Percentiles rank a stretch among this genome's conserved stretches.
These are phyloP conservation scores for Pongo abelii DNA, from an alignment of 2,113 vertebrate species.

Conservation along the genomic window DNA sequence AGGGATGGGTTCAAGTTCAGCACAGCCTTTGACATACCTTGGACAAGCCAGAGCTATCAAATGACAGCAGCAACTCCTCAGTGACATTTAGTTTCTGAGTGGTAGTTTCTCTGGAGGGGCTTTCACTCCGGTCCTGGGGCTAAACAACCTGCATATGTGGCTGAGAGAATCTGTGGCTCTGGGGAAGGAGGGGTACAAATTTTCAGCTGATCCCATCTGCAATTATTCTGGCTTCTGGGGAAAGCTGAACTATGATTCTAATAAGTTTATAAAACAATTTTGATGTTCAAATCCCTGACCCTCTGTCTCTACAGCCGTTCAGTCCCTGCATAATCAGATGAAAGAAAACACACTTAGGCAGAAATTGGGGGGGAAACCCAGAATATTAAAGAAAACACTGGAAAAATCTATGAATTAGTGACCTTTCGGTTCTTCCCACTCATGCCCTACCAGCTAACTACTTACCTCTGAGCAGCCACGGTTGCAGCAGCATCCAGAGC, in stretches of 20 bases:
- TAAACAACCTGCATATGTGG: not conserved
- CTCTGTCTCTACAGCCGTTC: not conserved
- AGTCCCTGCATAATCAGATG: not conserved
- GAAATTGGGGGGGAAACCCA: not conserved
- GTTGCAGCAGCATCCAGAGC: constrained; percentile 96
- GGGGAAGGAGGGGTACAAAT: not conserved
- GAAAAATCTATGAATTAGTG: not conserved
- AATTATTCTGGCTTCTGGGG: not conserved
- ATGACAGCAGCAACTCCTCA: constrained; percentile 52
- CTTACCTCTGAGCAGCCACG: constrained; percentile 94
- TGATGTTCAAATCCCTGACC: not conserved
- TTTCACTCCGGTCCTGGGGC: not conserved
- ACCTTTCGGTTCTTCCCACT: not conserved
- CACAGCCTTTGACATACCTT: constrained; percentile 30
- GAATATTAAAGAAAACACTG: not conserved
- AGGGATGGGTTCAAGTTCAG: constrained; percentile 40
- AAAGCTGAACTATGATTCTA: constrained; percentile 32
- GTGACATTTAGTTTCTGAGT: constrained; percentile 64
- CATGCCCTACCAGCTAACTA: not conserved
- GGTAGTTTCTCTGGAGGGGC: constrained; percentile 4
- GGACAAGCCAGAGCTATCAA: constrained; percentile 58
- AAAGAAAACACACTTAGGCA: not conserved
- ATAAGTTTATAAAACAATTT: not conserved
- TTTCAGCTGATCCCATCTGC: not conserved
- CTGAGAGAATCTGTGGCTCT: not conserved